Evolutionary conservation across 2,888 invertebrate genomes (phyloP), one percentile per base, ranked within the genome.

Genomic region (Chrysomela aeneicollis): DNA sequence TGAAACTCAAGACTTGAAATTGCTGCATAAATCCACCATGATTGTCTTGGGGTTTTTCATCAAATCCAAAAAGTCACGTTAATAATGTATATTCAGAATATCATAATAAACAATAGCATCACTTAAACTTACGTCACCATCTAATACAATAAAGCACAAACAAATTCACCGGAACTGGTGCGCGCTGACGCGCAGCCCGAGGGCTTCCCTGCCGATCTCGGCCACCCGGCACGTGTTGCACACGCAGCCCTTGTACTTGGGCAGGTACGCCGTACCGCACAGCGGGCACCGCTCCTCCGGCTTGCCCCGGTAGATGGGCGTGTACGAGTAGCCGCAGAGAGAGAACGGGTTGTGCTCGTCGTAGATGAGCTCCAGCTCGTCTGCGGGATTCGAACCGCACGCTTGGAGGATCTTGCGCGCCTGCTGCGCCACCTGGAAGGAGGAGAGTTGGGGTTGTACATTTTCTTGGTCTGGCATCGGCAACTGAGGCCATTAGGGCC

Each of bases 271-370:
- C 0, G 97, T 92, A 1, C 88, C 89, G 78, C 98, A 99, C 30
- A 98, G 87, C 0, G 97, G 90, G 78, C 99, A 99, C 74, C 93
- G 95, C 50, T 93, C 91, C 79, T 96, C 95, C 0, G 95, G 92
- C 77, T 96, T 97, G 21, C 98, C 98, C 77, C 95, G 89, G 79
- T 99, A 99, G 64, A 99, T 94, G 0, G 99, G 98, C 52, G 90
- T 92, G 83, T 93, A 98, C 21, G 93, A 91, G 32, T 91, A 89
- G 0, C 94, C 97, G 81, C 99, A 99, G 47, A 99, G 86, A 63
- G 90, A 90, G 82, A 99, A 99, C 0, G 99, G 99, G 84, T 99
- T 99, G 80, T 97, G 97, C 79, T 98, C 97, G 76, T 99, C 98
- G 78, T 99, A 99, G 0, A 89, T 85, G 59, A 99, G 81, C 74